A percentile compares a stretch with the other conserved stretches of the same genome.
Conservation (phyloP, 2,888 invertebrate genomes). For the Orgyia antiqua region DNA sequence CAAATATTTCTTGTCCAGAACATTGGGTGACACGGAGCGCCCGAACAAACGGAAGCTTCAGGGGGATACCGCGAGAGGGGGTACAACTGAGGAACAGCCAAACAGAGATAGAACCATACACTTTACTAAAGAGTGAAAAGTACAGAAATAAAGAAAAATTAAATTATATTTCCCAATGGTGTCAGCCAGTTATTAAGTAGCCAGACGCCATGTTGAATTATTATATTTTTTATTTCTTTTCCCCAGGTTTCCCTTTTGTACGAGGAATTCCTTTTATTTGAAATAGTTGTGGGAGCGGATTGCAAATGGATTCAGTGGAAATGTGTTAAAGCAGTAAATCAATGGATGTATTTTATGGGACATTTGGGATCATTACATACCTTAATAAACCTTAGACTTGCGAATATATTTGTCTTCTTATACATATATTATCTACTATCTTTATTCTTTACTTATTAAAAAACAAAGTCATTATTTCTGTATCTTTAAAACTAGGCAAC, state of each 20-base stretch:
- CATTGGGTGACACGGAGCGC: slow-evolving; percentile 63
- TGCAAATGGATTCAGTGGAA: slow-evolving; percentile 53
- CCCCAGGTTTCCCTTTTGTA: slow-evolving; percentile 66
- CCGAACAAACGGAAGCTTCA: slow-evolving; percentile 54
- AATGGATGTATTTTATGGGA: slow-evolving; percentile 35
- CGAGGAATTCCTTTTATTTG: slow-evolving; percentile 70
- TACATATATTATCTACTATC: no score
- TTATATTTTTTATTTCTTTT: slow-evolving; percentile 71
- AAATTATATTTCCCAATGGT: slow-evolving; percentile 79
- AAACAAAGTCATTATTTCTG: no score
- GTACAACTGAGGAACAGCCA: slow-evolving; percentile 48
- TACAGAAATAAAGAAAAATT: slow-evolving; percentile 66
- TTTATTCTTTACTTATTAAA: no score
- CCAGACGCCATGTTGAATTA: slow-evolving; percentile 78
- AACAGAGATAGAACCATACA: slow-evolving; percentile 43
- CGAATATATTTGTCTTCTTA: slow-evolving; percentile 22
- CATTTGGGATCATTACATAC: slow-evolving; percentile 39
- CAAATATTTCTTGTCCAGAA: slow-evolving; percentile 73
- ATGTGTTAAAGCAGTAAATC: slow-evolving; percentile 47
- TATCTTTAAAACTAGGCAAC: no score
- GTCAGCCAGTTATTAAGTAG: slow-evolving; percentile 79
- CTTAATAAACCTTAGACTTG: slow-evolving; percentile 25
- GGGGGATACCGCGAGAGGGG: slow-evolving; percentile 35
- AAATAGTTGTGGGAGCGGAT: slow-evolving; percentile 62
- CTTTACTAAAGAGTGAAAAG: slow-evolving; percentile 32